Evolutionary conservation across 2,113 vertebrate species (phyloP).

Genomic region (Falcunculus frontatus): DNA sequence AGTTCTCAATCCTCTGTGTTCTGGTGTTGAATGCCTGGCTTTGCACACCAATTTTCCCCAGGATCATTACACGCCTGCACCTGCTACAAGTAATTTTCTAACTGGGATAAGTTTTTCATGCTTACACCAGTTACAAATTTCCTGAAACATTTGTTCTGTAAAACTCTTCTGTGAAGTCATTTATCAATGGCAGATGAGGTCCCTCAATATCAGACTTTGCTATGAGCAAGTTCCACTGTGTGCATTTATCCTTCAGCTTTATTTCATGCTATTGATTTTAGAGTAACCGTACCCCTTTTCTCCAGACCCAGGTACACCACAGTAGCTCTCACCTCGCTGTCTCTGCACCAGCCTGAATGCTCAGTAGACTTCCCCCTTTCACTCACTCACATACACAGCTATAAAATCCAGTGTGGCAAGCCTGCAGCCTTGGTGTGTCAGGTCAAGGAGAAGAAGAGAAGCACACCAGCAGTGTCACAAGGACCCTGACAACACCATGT

Average conservation of each 20-base stretch:
- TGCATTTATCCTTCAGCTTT: background rate
- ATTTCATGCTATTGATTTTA: background rate
- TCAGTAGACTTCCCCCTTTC: background rate
- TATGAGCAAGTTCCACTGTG: background rate
- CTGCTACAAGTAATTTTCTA: background rate
- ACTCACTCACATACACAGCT: background rate
- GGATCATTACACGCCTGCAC: background rate
- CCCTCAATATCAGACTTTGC: background rate
- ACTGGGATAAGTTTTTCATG: background rate
- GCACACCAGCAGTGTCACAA: background rate
- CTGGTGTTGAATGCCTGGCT: background rate
- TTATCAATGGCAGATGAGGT: background rate
- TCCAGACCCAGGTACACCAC: background rate
- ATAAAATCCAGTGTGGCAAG: background rate
- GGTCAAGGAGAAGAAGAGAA: background rate
- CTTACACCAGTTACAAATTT: background rate
- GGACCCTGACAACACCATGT: background rate
- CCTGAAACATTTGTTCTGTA: background rate
- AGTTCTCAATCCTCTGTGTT: fast-evolving
- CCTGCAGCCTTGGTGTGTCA: background rate
- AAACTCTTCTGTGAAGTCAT: background rate
- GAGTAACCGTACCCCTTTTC: background rate
- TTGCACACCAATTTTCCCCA: background rate
- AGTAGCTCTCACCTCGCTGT: background rate
- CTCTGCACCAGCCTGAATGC: background rate